These are phyloP conservation scores for Drosophila subpulchrella DNA, from an alignment of 1,140 invertebrate genomes.

Conservation along the genomic window DNA sequence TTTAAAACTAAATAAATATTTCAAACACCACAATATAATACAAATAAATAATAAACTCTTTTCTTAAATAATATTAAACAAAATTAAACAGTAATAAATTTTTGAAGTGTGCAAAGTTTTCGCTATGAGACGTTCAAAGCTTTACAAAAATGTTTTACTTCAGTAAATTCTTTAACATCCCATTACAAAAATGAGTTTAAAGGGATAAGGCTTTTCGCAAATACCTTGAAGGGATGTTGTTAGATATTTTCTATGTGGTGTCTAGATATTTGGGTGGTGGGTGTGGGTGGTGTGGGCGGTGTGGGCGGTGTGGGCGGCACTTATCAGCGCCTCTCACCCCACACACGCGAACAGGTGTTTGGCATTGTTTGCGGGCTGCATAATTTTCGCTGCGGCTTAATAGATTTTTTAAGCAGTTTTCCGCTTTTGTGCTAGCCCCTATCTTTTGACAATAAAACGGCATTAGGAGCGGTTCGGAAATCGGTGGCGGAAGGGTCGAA, in stretches of 20 bases:
- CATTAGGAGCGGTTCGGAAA: slow-evolving; percentile 60
- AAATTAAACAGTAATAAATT: no score
- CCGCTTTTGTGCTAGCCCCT: slow-evolving; percentile 58
- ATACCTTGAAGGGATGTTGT: neutral
- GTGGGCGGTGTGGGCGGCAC: slow-evolving; percentile 13
- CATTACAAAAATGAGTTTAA: neutral
- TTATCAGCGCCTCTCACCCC: slow-evolving; percentile 22
- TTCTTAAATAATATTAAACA: no score
- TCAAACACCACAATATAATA: no score
- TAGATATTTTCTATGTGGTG: slow-evolving; percentile 2
- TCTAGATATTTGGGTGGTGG: neutral
- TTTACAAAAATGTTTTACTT: no score
- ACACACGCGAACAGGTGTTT: slow-evolving; percentile 48
- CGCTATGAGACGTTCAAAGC: no score
- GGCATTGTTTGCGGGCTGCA: slow-evolving; percentile 48
- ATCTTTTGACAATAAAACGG: slow-evolving; percentile 74
- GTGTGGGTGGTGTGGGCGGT: neutral
- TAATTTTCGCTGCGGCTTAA: slow-evolving; percentile 37
- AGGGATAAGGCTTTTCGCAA: neutral
- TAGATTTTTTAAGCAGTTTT: slow-evolving; percentile 47
- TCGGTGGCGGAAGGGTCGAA: slow-evolving; percentile 19
- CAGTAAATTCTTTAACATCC: no score
- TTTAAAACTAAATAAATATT: no score
- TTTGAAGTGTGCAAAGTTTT: no score
- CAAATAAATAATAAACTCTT: no score